Evolutionary conservation across 2,113 vertebrate species (phyloP).

Genomic region (Atractosteus spatula): DNA sequence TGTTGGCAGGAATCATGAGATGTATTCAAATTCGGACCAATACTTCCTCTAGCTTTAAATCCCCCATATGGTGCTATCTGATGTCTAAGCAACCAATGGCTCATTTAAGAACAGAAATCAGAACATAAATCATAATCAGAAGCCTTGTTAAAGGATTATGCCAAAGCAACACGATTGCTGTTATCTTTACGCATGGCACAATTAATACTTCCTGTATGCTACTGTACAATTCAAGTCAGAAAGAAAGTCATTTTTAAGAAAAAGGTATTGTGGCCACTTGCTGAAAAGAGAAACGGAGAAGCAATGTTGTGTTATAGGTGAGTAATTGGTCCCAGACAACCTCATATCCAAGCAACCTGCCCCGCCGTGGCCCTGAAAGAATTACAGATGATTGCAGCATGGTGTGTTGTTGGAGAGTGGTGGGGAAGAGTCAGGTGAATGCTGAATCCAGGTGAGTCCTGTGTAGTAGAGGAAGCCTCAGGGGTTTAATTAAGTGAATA

Average conservation of each 20-base stretch:
- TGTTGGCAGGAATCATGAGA: slow-evolving; percentile 24
- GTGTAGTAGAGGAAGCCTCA: slow-evolving; percentile 46
- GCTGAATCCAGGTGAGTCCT: slow-evolving; percentile 38
- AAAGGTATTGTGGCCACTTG: neutral
- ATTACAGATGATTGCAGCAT: slow-evolving; percentile 77
- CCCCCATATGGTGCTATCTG: no score
- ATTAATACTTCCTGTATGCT: slow-evolving; percentile 15
- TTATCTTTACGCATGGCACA: neutral
- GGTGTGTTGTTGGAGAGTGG: slow-evolving; percentile 32
- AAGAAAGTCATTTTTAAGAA: neutral
- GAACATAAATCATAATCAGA: no score
- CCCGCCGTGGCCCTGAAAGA: slow-evolving; percentile 50
- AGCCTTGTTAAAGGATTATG: no score
- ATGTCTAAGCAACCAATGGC: slow-evolving; percentile 7
- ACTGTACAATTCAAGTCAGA: no score
- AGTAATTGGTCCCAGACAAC: slow-evolving; percentile 48
- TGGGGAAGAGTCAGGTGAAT: slow-evolving; percentile 21
- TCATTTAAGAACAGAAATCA: slow-evolving; percentile 17
- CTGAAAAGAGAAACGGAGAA: neutral
- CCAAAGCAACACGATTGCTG: no score
- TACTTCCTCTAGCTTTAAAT: neutral
- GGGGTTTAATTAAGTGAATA: slow-evolving; percentile 64
- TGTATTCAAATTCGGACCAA: slow-evolving; percentile 53
- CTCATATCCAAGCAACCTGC: slow-evolving; percentile 61
- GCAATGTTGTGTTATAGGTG: slow-evolving; percentile 23